A percentile compares a stretch with the other conserved stretches of the same genome.
These are phyloP conservation scores for Ptychobarbus kaznakovi DNA, from an alignment of 2,797 vertebrate genomes.

Conservation along the genomic window DNA sequence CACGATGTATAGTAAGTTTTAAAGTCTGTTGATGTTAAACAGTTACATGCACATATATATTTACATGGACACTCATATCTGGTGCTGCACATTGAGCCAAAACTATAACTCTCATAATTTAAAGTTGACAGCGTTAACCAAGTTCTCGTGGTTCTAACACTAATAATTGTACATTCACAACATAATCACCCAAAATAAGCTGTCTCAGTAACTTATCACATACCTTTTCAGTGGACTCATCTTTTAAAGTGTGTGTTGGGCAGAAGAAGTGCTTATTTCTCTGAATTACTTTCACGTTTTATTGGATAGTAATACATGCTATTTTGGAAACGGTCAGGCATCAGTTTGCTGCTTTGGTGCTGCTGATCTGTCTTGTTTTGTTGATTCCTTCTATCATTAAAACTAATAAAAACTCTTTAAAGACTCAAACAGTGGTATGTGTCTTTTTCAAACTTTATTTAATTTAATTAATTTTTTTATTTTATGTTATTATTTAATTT, in stretches of 20 bases:
- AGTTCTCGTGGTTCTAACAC: neutral
- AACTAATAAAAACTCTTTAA: neutral
- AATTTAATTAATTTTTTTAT: neutral
- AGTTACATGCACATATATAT: conserved; percentile 9
- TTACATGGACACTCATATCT: neutral
- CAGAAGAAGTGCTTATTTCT: conserved; percentile 12
- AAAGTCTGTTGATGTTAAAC: conserved; percentile 20
- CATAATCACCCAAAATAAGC: conserved; percentile 1
- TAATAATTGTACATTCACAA: neutral
- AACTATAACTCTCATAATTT: neutral
- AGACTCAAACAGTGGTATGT: neutral
- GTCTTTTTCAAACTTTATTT: neutral
- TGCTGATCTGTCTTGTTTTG: conserved; percentile 18
- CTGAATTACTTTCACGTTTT: neutral
- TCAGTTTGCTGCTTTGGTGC: neutral
- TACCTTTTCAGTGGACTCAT: neutral
- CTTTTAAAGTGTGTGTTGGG: conserved; percentile 3
- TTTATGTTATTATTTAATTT: neutral
- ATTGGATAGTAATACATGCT: neutral
- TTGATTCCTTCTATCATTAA: neutral
- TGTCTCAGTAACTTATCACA: conserved; percentile 4
- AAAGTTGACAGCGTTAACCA: conserved; percentile 25
- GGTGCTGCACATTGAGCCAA: conserved; percentile 40
- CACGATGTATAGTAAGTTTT: neutral
- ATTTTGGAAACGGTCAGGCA: conserved; percentile 7